phyloP scores from a whole-genome alignment of 2,797 vertebrate species.

The Microctenopoma stevenorrisi region DNA sequence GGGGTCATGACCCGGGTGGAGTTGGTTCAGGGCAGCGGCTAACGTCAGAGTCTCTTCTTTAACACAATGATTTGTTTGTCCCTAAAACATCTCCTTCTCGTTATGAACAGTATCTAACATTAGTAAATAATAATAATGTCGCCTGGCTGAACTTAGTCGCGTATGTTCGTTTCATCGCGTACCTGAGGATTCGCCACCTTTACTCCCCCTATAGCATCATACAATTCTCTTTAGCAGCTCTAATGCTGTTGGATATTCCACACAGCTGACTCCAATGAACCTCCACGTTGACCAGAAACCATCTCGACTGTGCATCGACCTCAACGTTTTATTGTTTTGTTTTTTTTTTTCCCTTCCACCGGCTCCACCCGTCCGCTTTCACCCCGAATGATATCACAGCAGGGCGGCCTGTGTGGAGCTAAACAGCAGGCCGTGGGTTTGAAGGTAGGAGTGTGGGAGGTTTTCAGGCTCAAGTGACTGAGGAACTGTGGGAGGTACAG shows the following conservation, averaged over 20 bases:
- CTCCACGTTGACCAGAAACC: slow-evolving; percentile 18
- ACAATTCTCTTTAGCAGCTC: slow-evolving; percentile 1
- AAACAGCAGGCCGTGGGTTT: slow-evolving; percentile 47
- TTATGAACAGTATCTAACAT: too few relatives aligned
- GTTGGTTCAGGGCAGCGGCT: slow-evolving; percentile 25
- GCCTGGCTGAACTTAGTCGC: too few relatives aligned
- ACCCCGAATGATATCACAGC: slow-evolving; percentile 55
- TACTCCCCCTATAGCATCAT: slow-evolving; percentile 20
- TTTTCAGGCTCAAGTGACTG: slow-evolving; percentile 65
- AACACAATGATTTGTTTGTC: too few relatives aligned
- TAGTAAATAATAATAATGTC: too few relatives aligned
- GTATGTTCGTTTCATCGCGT: not conserved
- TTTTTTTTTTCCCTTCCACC: not conserved
- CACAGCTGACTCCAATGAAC: slow-evolving; percentile 32
- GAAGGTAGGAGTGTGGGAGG: slow-evolving; percentile 79
- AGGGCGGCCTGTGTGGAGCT: slow-evolving; percentile 37
- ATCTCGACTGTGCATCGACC: slow-evolving; percentile 20
- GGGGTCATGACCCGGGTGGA: slow-evolving; percentile 52
- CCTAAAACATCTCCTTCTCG: too few relatives aligned
- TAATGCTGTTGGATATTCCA: slow-evolving; percentile 22
- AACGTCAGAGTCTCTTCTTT: too few relatives aligned
- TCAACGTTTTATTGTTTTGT: not conserved
- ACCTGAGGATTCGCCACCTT: not conserved
- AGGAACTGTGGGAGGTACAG: slow-evolving; percentile 67
- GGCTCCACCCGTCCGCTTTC: slow-evolving; percentile 30